Percentiles rank a stretch among this genome's conserved stretches.
Evolutionary conservation across 2,113 vertebrate genomes (phyloP).

Genomic region (Muscicapa adusta): DNA sequence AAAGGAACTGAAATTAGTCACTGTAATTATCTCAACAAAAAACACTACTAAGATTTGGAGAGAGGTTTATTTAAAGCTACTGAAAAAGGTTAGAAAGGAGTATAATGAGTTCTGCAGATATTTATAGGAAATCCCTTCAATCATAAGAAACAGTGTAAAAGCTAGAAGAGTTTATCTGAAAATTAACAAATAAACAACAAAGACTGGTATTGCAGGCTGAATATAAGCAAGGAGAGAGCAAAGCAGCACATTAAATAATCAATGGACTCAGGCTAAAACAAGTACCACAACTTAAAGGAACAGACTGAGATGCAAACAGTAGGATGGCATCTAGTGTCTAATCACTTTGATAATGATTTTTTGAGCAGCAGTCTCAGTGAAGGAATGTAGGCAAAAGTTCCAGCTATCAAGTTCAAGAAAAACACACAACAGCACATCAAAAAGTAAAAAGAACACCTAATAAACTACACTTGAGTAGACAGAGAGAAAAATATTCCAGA

Average conservation of each 20-base stretch:
- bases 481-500: not conserved
- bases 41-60: not conserved
- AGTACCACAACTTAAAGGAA: not conserved
- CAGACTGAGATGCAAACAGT: not conserved
- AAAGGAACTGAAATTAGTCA: not conserved
- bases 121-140: not conserved
- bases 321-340: not conserved
- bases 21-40: not conserved
- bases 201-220: not conserved
- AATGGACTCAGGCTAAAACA: not conserved
- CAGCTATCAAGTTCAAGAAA: not conserved
- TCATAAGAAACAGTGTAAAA: not conserved
- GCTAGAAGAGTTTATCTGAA: not conserved
- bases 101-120: slow-evolving; percentile 13
- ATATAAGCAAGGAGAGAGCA: not conserved
- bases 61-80: not conserved
- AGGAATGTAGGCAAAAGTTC: not conserved
- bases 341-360: not conserved
- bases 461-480: not conserved
- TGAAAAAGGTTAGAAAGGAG: not conserved
- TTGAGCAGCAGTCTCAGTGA: not conserved
- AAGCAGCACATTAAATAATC: not conserved
- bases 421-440: not conserved
- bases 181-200: not conserved
- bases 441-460: not conserved